These are phyloP conservation scores for Melitaea cinxia DNA, from an alignment of 1,140 invertebrate species.

Conservation along the genomic window DNA sequence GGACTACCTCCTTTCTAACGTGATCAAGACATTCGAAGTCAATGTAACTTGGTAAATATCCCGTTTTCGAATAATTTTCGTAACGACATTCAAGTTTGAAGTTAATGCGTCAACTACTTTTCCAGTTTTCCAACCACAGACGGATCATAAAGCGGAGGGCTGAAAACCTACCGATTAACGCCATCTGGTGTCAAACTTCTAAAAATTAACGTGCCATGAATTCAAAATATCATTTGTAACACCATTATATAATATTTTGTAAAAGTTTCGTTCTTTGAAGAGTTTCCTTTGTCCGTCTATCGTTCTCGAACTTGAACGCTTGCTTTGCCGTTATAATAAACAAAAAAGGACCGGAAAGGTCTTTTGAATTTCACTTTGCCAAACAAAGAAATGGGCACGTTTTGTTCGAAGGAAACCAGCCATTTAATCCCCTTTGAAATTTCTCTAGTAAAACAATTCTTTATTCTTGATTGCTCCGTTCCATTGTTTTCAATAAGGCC, in stretches of 20 bases:
- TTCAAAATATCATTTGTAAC: background rate
- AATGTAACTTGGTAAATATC: no score
- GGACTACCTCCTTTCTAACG: no score
- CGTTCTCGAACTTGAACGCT: conserved; percentile 31
- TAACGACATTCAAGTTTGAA: no score
- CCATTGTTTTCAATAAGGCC: conserved; percentile 38
- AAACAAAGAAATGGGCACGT: conserved; percentile 38
- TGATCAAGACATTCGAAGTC: no score
- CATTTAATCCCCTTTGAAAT: conserved; percentile 42
- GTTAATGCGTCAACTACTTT: no score
- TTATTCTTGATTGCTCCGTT: conserved; percentile 41
- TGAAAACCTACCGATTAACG: background rate
- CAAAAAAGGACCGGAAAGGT: conserved; percentile 40
- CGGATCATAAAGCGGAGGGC: no score
- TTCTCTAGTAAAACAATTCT: conserved; percentile 44
- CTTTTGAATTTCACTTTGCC: conserved; percentile 39
- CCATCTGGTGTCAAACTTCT: background rate
- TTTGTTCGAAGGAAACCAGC: conserved; percentile 45
- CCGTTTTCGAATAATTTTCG: no score
- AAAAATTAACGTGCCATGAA: background rate
- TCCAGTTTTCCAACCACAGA: background rate
- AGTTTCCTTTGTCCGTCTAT: conserved; percentile 22
- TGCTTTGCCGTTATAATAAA: conserved; percentile 39
- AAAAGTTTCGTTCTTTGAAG: conserved; percentile 6
- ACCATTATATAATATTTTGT: conserved; percentile 20